phyloP scores from a whole-genome alignment of 2,888 invertebrate species.

The Drosophila hamatofila region DNA sequence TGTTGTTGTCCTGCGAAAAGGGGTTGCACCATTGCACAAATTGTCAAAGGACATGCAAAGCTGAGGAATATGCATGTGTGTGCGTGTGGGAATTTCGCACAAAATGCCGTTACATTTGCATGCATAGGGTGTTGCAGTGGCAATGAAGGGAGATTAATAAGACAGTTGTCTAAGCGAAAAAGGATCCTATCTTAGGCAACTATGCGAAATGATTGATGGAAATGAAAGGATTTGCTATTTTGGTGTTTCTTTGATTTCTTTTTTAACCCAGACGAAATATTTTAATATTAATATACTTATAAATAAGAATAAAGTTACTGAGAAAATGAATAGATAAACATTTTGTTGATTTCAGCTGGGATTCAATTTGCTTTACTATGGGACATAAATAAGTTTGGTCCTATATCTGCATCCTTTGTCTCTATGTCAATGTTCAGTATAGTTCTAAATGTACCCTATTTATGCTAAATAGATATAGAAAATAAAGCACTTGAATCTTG shows the following conservation, averaged over 20 bases:
- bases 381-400: too few relatives aligned
- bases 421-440: neutral
- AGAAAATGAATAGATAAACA: too few relatives aligned
- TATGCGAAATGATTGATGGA: constrained; percentile 7
- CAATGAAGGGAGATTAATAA: neutral
- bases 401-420: neutral
- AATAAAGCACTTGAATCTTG: too few relatives aligned
- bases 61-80: constrained; percentile 16
- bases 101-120: constrained; percentile 59
- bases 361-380: too few relatives aligned
- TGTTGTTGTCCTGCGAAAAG: constrained; percentile 24
- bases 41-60: constrained; percentile 40
- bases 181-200: neutral
- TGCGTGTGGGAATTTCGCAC: constrained; percentile 52
- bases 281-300: too few relatives aligned
- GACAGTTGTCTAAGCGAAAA: neutral
- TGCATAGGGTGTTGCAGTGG: constrained; percentile 15
- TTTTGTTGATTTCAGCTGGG: too few relatives aligned
- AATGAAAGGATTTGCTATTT: neutral
- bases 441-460: too few relatives aligned
- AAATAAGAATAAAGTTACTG: too few relatives aligned
- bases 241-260: neutral
- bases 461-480: too few relatives aligned
- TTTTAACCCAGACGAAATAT: neutral
- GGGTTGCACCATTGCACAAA: constrained; percentile 52